These are phyloP conservation scores for Pristionchus arcanus DNA, from an alignment of 2,888 invertebrate genomes.

Conservation along the genomic window DNA sequence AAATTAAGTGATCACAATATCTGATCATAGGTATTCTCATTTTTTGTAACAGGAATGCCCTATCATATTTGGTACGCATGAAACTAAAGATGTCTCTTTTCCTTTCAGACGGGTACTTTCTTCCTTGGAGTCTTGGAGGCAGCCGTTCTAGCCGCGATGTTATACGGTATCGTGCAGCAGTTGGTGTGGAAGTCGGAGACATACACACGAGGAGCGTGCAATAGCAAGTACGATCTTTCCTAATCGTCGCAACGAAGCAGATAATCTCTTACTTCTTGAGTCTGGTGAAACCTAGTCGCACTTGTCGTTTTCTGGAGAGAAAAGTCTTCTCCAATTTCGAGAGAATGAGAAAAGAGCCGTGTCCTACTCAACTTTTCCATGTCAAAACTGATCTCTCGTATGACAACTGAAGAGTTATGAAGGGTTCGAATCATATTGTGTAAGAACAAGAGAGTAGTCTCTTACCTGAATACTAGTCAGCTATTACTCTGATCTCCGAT, in stretches of 20 bases:
- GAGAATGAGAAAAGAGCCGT: not conserved
- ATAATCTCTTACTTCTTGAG: not conserved
- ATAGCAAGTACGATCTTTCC: constrained; percentile 2
- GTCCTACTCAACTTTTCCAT: not conserved
- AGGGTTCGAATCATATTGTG: not conserved
- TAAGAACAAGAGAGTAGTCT: not conserved
- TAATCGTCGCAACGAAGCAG: not conserved
- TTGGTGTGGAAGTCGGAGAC: constrained; percentile 69
- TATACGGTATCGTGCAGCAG: constrained; percentile 70
- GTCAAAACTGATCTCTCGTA: not conserved
- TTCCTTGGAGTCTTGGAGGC: constrained; percentile 73
- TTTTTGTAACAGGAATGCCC: too few species aligned
- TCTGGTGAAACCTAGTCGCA: not conserved
- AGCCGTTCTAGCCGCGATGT: constrained; percentile 65
- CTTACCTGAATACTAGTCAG: not conserved
- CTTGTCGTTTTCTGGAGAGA: not conserved
- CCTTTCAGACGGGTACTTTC: constrained; percentile 69
- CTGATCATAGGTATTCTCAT: not conserved
- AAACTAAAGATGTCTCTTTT: not conserved
- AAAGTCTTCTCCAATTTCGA: constrained; percentile 18
- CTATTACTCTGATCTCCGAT: not conserved
- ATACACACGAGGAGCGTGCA: constrained; percentile 44
- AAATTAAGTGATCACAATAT: too few species aligned
- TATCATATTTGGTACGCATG: too few species aligned
- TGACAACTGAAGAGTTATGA: not conserved